These are phyloP conservation scores for Phragmatobia fuliginosa DNA, from an alignment of 2,888 invertebrate genomes.

Conservation along the genomic window DNA sequence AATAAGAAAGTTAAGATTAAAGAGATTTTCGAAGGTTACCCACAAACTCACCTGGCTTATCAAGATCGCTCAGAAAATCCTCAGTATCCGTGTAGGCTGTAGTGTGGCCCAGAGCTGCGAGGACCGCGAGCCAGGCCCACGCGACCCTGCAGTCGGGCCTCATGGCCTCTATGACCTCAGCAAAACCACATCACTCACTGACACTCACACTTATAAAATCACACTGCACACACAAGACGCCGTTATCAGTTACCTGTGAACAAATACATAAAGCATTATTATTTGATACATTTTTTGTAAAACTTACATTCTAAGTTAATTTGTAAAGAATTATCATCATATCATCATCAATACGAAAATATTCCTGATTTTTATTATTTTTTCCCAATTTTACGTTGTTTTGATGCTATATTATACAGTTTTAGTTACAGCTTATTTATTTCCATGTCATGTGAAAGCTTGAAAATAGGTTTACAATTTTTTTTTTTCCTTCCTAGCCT, in stretches of 20 bases:
- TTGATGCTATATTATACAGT: too few species aligned
- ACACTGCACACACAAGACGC: constrained; percentile 54
- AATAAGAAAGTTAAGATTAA: background rate
- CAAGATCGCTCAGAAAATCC: constrained; percentile 87
- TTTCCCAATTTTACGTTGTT: too few species aligned
- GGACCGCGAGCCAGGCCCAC: constrained; percentile 81
- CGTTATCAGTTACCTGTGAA: constrained; percentile 56
- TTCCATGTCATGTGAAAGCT: too few species aligned
- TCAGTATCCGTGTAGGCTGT: constrained; percentile 86
- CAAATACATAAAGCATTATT: constrained; percentile 39
- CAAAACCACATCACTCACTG: constrained; percentile 65
- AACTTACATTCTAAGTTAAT: background rate
- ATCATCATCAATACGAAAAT: too few species aligned
- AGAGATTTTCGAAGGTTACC: background rate
- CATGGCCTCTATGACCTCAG: constrained; percentile 21
- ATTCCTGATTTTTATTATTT: too few species aligned
- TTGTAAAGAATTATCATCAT: background rate
- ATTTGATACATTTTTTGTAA: background rate
- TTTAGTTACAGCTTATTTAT: too few species aligned
- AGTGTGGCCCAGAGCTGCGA: constrained; percentile 77
- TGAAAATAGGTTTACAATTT: too few species aligned
- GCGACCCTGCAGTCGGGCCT: constrained; percentile 61
- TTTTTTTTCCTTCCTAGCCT: too few species aligned
- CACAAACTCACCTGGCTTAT: constrained; percentile 85
- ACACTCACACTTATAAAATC: constrained; percentile 55